A percentile compares a stretch with the other conserved stretches of the same genome.
Conservation (phyloP, 2,797 vertebrate species). For the Rallus crepitans region DNA sequence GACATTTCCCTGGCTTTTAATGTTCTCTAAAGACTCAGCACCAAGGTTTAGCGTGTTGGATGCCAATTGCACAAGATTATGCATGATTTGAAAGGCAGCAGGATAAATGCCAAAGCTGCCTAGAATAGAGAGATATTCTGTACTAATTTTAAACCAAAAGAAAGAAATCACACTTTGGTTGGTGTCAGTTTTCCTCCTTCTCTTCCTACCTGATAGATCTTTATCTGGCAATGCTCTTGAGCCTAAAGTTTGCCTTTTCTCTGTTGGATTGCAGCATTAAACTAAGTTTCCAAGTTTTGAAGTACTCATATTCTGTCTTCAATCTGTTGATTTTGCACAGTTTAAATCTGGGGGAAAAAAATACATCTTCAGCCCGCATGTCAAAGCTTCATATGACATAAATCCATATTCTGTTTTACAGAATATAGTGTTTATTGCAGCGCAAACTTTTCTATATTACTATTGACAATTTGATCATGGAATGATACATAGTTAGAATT, state of each 20-base stretch:
- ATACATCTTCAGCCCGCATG: background rate
- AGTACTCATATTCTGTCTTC: background rate
- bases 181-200: background rate
- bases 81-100: background rate
- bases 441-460: background rate
- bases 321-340: background rate
- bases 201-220: background rate
- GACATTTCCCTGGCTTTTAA: conserved; percentile 32
- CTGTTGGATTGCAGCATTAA: background rate
- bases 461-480: background rate
- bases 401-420: background rate
- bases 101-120: background rate
- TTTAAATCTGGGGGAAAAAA: background rate
- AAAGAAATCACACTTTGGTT: background rate
- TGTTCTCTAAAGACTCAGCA: background rate
- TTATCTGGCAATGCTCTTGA: background rate
- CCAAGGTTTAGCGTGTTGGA: background rate
- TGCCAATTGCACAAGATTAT: conserved; percentile 9
- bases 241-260: conserved; percentile 26
- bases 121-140: background rate
- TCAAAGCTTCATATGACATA: background rate
- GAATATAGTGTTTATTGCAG: background rate
- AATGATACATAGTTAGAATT: background rate
- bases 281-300: background rate
- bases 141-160: conserved; percentile 3